phyloP scores from a whole-genome alignment of 2,113 vertebrate genomes.

The Murina feae region DNA sequence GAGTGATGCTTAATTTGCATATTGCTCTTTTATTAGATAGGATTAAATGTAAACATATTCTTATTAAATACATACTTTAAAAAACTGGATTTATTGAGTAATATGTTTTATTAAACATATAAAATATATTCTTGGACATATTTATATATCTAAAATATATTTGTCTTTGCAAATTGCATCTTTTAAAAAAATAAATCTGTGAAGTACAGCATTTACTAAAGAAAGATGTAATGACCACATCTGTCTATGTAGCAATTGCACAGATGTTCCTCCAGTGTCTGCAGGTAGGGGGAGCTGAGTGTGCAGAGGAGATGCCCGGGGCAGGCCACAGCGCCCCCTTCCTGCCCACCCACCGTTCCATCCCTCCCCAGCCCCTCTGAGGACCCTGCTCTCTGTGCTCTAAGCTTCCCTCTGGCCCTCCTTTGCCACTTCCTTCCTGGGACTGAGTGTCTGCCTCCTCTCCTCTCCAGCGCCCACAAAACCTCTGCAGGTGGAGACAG shows the following conservation, averaged over 20 bases:
- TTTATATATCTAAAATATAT: not conserved
- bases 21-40: too few relatives aligned
- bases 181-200: not conserved
- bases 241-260: not conserved
- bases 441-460: not conserved
- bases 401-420: not conserved
- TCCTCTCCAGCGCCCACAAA: not conserved
- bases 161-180: not conserved
- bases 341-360: accelerated
- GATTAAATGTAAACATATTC: not conserved
- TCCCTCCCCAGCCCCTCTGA: not conserved
- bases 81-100: not conserved
- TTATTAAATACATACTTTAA: not conserved
- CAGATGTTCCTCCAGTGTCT: not conserved
- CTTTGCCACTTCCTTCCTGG: not conserved
- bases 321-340: not conserved
- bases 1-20: too few relatives aligned
- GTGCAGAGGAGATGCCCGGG: not conserved
- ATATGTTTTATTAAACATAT: not conserved
- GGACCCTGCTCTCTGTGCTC: not conserved
- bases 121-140: not conserved
- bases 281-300: not conserved
- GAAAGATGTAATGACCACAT: not conserved
- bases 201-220: not conserved
- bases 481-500: not conserved